Percentiles rank a stretch among this genome's conserved stretches.
Conservation (phyloP, 1,140 invertebrate species). For the Cotesia vestalis region DNA sequence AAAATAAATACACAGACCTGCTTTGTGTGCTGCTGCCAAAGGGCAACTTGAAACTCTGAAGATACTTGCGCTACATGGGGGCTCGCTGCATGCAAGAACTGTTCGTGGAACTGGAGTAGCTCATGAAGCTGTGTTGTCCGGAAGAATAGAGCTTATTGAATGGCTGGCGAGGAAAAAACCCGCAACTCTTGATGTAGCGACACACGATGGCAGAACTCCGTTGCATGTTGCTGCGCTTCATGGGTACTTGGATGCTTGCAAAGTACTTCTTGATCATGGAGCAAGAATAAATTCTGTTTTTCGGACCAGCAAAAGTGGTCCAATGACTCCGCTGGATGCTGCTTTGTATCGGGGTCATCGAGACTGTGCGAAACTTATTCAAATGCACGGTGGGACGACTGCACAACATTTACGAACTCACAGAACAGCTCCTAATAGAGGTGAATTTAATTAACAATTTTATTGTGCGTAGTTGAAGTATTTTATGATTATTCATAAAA, state of each 20-base stretch:
- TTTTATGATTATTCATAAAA: too few relatives aligned
- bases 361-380: conserved; percentile 91
- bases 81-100: conserved; percentile 92
- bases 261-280: conserved; percentile 82
- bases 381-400: conserved; percentile 82
- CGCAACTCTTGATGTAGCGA: conserved; percentile 86
- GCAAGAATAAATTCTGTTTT: conserved; percentile 86
- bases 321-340: conserved; percentile 90
- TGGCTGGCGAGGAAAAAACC: conserved; percentile 87
- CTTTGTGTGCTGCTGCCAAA: conserved; percentile 92
- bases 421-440: conserved; percentile 52
- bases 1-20: conserved; percentile 65
- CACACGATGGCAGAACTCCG: conserved; percentile 91
- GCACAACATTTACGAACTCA: conserved; percentile 53
- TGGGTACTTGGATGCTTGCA: conserved; percentile 94
- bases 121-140: conserved; percentile 94
- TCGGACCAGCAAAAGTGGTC: conserved; percentile 80
- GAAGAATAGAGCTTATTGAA: conserved; percentile 84
- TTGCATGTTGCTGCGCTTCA: conserved; percentile 94
- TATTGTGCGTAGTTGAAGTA: too few relatives aligned
- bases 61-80: conserved; percentile 80
- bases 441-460: conserved; percentile 41
- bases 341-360: conserved; percentile 85
- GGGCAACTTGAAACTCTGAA: conserved; percentile 89
- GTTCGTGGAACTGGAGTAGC: conserved; percentile 66